A percentile compares a stretch with the other conserved stretches of the same genome.
Conservation (phyloP, 2,888 invertebrate genomes). For the Apodemia duryi region DNA sequence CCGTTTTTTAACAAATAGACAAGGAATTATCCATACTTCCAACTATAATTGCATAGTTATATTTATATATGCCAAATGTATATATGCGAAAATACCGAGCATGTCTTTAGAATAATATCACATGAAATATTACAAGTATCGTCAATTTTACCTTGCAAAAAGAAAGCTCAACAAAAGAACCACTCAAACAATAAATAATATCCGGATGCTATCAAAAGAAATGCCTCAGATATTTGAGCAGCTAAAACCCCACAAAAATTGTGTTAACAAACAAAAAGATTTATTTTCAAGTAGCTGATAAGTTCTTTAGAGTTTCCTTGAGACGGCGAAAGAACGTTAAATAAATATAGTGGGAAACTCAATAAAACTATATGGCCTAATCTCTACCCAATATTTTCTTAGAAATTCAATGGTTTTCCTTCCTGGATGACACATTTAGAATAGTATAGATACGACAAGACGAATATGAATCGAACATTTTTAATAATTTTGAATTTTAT, state of each 20-base stretch:
- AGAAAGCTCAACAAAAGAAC: constrained; percentile 40
- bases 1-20: no score
- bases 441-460: constrained; percentile 39
- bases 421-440: constrained; percentile 37
- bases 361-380: constrained; percentile 78
- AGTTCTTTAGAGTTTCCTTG: constrained; percentile 52
- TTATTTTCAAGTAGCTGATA: constrained; percentile 67
- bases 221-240: constrained; percentile 14
- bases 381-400: constrained; percentile 78
- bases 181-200: constrained; percentile 51
- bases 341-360: constrained; percentile 74
- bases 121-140: neutral
- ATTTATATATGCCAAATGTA: no score
- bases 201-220: constrained; percentile 49
- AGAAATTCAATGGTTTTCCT: constrained; percentile 70
- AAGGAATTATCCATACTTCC: no score
- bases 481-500: no score
- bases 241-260: constrained; percentile 43
- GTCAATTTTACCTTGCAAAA: constrained; percentile 24
- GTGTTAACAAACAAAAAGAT: constrained; percentile 77
- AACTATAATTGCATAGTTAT: no score
- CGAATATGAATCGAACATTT: no score
- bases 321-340: constrained; percentile 58
- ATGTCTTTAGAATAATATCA: neutral
- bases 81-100: no score